A percentile compares a stretch with the other conserved stretches of the same genome.
Conservation (phyloP, 2,113 vertebrate species). For the Dasypus novemcinctus region DNA sequence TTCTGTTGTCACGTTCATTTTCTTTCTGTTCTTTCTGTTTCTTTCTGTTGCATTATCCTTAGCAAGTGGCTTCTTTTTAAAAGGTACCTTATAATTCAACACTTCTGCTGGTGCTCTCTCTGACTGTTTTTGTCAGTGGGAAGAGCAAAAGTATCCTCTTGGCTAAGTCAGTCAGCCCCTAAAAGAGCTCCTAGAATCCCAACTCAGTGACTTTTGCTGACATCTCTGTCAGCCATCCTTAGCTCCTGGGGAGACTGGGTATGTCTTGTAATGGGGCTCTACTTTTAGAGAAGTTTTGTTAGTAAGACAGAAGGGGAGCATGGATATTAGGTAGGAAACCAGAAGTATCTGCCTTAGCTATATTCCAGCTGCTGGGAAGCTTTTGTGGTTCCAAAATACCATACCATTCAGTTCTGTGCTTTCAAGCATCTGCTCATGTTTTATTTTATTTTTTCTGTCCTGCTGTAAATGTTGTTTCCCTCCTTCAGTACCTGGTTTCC, state of each 20-base stretch:
- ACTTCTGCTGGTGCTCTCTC: neutral
- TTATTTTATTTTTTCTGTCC: neutral
- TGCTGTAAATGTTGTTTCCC: neutral
- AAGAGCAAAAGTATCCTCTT: neutral
- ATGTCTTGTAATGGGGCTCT: neutral
- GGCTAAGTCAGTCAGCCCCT: neutral
- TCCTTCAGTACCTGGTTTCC: neutral
- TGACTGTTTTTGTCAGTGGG: neutral
- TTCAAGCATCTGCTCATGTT: neutral
- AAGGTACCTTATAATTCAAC: neutral
- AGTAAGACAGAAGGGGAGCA: neutral
- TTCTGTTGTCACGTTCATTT: neutral
- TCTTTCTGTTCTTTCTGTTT: too few species aligned
- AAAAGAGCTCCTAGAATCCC: neutral
- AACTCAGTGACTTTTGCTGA: neutral
- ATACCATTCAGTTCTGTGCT: neutral
- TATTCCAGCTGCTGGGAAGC: neutral
- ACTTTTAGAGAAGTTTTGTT: conserved; percentile 24
- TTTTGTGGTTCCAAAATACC: neutral
- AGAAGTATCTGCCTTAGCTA: neutral
- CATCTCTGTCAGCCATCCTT: neutral
- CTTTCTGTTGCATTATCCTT: neutral
- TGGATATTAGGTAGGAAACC: neutral
- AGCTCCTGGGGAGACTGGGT: neutral
- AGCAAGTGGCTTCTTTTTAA: neutral